Conservation (phyloP, 2,888 invertebrate species). For the Drosophila suboccidentalis region DNA sequence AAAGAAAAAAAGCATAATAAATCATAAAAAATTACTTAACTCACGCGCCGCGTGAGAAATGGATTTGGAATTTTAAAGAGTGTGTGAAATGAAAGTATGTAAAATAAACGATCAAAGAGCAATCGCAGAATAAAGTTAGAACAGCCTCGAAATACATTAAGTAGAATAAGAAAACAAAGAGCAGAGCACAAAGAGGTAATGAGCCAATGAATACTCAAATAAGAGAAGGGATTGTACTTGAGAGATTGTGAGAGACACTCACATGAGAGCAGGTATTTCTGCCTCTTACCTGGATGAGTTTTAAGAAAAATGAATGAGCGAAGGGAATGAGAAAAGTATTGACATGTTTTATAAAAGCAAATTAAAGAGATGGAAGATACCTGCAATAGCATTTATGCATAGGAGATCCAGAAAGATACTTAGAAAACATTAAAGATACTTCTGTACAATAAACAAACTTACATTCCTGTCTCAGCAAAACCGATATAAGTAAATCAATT, state of each 20-base stretch:
- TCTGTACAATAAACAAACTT: background rate
- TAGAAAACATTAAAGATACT: background rate
- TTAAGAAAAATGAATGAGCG: conserved; percentile 4
- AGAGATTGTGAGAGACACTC: background rate
- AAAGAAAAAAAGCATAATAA: conserved; percentile 39
- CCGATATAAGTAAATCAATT: background rate
- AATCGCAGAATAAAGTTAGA: conserved; percentile 27
- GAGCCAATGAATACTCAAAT: conserved; percentile 22
- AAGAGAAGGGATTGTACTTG: conserved; percentile 14
- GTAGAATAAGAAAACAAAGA: conserved; percentile 29
- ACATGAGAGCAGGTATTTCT: conserved; percentile 18
- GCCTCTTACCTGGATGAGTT: conserved; percentile 12
- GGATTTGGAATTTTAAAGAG: conserved; percentile 35
- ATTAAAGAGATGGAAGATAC: background rate
- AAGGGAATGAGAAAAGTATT: conserved; percentile 1
- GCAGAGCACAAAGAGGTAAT: conserved; percentile 23
- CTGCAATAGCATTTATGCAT: background rate
- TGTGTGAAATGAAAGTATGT: conserved; percentile 38
- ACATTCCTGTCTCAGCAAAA: background rate
- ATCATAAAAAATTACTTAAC: conserved; percentile 51
- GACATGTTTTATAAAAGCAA: background rate
- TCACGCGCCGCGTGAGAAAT: conserved; percentile 56
- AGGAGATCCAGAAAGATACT: background rate
- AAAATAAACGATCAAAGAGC: conserved; percentile 16
- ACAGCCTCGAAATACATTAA: conserved; percentile 13